Conservation (phyloP, 2,888 invertebrate genomes). For the Pelosia muscerda region DNA sequence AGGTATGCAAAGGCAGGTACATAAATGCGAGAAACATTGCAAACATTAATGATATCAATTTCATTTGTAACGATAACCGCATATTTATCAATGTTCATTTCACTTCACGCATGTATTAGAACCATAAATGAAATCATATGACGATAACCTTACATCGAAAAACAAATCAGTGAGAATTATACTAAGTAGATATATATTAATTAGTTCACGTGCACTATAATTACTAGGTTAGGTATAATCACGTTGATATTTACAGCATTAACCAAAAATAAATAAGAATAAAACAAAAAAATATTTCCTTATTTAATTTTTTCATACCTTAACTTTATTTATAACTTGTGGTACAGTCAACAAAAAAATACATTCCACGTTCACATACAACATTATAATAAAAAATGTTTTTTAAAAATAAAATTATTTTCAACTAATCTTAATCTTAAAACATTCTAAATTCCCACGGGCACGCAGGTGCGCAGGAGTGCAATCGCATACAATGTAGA, state of each 20-base stretch:
- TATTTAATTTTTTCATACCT: no score
- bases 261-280: background rate
- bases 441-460: constrained; percentile 69
- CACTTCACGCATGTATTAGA: background rate
- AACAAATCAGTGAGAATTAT: background rate
- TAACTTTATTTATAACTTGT: no score
- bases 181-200: no score
- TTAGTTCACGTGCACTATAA: background rate
- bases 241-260: background rate
- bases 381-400: no score
- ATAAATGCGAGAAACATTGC: background rate
- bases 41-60: background rate
- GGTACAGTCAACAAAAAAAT: no score
- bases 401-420: no score
- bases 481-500: constrained; percentile 59
- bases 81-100: constrained; percentile 12
- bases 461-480: constrained; percentile 59
- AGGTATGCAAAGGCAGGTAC: no score
- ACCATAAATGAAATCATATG: background rate
- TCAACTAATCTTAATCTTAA: constrained; percentile 47
- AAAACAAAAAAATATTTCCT: background rate
- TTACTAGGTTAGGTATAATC: no score
- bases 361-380: no score
- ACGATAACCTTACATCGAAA: constrained; percentile 3
- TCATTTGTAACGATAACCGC: background rate